Evolutionary conservation across 2,888 invertebrate genomes (phyloP), one percentile per base, ranked within the genome.

Genomic region (Ditula angustiorana): DNA sequence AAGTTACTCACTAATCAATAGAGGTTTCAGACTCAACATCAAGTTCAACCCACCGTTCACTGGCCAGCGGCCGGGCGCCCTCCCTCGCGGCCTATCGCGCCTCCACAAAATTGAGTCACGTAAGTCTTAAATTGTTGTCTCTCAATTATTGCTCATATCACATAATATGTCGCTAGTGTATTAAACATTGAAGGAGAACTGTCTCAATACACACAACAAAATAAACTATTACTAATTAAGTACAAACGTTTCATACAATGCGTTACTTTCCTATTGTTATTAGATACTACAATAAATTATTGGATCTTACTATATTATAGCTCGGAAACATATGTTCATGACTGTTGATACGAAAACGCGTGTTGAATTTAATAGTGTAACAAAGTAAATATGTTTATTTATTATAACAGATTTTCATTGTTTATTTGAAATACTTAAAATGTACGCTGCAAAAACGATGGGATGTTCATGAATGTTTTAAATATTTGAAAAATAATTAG

Each of bases 1-100:
- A 92, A 90, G 87, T 91, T 91, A 92, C 91, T 90, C 86, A 91
- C 91, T 92, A 92, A 91, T 90, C 85, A 90, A 90, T 86, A 92
- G 85, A 90, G 89, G 88, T 86, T 90, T 89, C 88, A 88, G 90
- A 90, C 90, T 88, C 86, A 85, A 84, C 81, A 85, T 86, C 84
- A 83, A 83, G 79, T 83, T 84, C 80, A 81, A 82, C 78, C 86
- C 86, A 82, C 78, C 86, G 86, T 85, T 74, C 68, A 69, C 67
- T 67, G 69, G 67, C 63, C 37, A 13, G 16, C 56, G 28, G 30
- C 66, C 49, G 23, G n/a, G 4, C 30, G 28, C 23, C n/a, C 37
- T 7, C 57, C 8, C 73, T 69, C 68, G 67, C 74, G 72, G 74
- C 73, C 77, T 75, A 72, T 71, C 67, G 77, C 79, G 83, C 82